Evolutionary conservation across 2,113 vertebrate genomes (phyloP), one percentile per base, ranked within the genome.

Genomic region (Mesoclemmys tuberculata): DNA sequence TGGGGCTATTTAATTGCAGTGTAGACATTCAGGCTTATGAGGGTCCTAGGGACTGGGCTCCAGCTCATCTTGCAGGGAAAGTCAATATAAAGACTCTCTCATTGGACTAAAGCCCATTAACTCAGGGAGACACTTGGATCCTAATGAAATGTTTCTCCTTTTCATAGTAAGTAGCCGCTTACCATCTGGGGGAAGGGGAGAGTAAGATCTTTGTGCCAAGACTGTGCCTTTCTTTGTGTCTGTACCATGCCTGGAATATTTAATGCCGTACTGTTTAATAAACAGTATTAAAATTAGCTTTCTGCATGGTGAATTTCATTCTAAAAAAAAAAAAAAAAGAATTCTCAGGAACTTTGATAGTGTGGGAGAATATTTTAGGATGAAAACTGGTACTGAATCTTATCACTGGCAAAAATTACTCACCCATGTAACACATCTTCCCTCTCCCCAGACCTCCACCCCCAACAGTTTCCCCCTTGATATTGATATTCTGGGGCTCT

Each of bases 301-400:
- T 84, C 27, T 88, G 9, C 5, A 0, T 46, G 8, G 13, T 48
- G 2, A 51, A 9, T 54, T 26, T 24, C 92, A 48, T 21, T 5
- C 5, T 41, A 55, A 81, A 52, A 24, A 9, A 38, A 54, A 81
- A n/a, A n/a, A 35, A 46, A 54, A 85, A 52, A 78, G 27, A 90
- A 13, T 27, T 1, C 1, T 5, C 21, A 88, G 46, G 0, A 0
- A 77, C 51, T 26, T 11, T 46, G 26, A 75, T 4, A 3, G 16
- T 48, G 52, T 22, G 0, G 85, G 48, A 21, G 87, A 38, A 13
- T 5, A 1, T 74, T 21, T 74, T 26, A 68, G 24, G 1, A 35
- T 61, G 38, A 58, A 85, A 84, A 1, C 8, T 85, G 16, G 48
- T 10, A 6, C 0, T 55, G 19, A 87, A 13, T 6, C 10, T 24